These are phyloP conservation scores for Leptinotarsa lineolata DNA, from an alignment of 1,140 invertebrate genomes.

Conservation along the genomic window DNA sequence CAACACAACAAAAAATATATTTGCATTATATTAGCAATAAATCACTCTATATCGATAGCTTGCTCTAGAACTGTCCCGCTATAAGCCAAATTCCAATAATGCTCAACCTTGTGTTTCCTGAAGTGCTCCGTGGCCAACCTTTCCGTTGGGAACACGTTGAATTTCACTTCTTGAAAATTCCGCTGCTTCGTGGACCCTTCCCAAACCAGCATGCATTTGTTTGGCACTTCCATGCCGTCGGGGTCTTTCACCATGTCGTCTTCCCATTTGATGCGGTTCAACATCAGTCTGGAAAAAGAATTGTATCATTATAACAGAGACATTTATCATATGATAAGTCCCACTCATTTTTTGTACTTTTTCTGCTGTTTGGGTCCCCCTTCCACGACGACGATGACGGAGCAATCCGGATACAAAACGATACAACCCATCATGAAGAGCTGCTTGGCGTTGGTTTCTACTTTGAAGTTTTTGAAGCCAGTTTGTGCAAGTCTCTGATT, in stretches of 20 bases:
- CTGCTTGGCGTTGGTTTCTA: constrained; percentile 97
- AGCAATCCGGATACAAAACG: constrained; percentile 92
- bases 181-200: constrained; percentile 87
- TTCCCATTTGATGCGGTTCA: constrained; percentile 95
- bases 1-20: no score
- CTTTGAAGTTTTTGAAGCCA: constrained; percentile 97
- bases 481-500: constrained; percentile 83
- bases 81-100: constrained; percentile 98
- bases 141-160: constrained; percentile 93
- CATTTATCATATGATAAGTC: background rate
- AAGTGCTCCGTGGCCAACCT: constrained; percentile 94
- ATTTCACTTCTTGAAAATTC: constrained; percentile 92
- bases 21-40: no score
- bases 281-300: constrained; percentile 73
- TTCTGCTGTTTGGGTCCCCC: constrained; percentile 96
- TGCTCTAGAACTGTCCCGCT: constrained; percentile 83
- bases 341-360: constrained; percentile 81
- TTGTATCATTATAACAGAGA: no score
- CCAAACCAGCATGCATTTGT: constrained; percentile 89
- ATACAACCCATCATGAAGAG: constrained; percentile 94
- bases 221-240: constrained; percentile 79
- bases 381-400: constrained; percentile 96
- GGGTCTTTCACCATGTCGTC: constrained; percentile 85
- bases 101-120: constrained; percentile 92
- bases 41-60: constrained; percentile 42